Percentiles rank a stretch among this genome's conserved stretches.
phyloP scores from a whole-genome alignment of 35 echinoderm and acorn worm genomes.

The Apostichopus parvimensis region DNA sequence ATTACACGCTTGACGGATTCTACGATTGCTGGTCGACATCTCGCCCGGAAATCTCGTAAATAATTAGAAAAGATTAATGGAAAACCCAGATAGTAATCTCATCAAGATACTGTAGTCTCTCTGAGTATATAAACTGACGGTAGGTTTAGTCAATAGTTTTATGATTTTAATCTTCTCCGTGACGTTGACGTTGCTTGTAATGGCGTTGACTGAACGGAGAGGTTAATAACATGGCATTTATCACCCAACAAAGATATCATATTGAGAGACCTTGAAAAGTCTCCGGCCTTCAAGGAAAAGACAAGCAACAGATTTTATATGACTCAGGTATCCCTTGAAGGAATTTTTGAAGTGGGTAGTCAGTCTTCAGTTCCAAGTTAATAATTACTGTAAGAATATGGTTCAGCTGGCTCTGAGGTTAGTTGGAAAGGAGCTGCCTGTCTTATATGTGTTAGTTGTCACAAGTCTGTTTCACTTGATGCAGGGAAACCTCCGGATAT shows the following conservation, averaged over 20 bases:
- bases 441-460: too few relatives aligned
- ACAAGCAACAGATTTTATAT: background rate
- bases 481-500: too few relatives aligned
- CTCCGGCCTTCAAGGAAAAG: background rate
- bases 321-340: background rate
- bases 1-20: slow-evolving; percentile 41
- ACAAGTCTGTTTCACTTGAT: too few relatives aligned
- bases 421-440: too few relatives aligned
- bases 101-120: background rate
- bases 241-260: background rate
- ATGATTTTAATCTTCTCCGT: background rate
- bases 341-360: background rate
- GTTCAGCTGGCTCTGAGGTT: too few relatives aligned
- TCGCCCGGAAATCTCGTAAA: slow-evolving; percentile 25
- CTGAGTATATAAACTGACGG: background rate
- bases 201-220: background rate
- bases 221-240: background rate
- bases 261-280: background rate
- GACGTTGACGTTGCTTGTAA: background rate
- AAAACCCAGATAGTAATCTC: background rate
- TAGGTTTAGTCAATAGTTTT: slow-evolving; percentile 4
- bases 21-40: background rate
- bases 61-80: slow-evolving; percentile 44
- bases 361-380: background rate
- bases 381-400: too few relatives aligned